These are phyloP conservation scores for Acrossocheilus fasciatus DNA, from an alignment of 2,797 vertebrate species.

Conservation along the genomic window DNA sequence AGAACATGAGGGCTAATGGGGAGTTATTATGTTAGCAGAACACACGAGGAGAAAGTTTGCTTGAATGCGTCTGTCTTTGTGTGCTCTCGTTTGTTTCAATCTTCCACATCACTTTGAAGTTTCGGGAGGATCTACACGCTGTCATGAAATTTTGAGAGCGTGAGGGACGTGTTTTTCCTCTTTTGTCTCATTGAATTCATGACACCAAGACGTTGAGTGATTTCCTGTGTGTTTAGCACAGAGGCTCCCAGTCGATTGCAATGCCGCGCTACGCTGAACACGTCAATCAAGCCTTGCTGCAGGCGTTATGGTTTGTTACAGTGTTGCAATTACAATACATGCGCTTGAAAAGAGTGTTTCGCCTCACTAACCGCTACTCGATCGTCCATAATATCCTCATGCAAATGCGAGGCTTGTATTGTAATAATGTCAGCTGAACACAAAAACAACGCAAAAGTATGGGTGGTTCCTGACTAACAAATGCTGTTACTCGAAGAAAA, in stretches of 20 bases:
- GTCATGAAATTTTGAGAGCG: constrained; percentile 17
- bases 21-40: constrained; percentile 5
- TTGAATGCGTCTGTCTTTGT: constrained; percentile 1
- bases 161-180: constrained; percentile 28
- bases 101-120: constrained; percentile 11
- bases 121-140: neutral
- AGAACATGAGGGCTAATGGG: neutral
- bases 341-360: constrained; percentile 52
- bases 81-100: constrained; percentile 24
- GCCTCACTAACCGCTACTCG: constrained; percentile 39
- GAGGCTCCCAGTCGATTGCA: constrained; percentile 57
- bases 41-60: neutral
- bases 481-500: constrained; percentile 18
- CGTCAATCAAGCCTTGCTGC: constrained; percentile 60
- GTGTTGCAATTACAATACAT: constrained; percentile 62
- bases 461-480: constrained; percentile 22
- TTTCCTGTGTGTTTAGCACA: constrained; percentile 61
- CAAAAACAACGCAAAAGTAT: neutral
- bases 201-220: constrained; percentile 50
- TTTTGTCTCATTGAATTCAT: constrained; percentile 46
- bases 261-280: constrained; percentile 51
- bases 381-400: constrained; percentile 46
- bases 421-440: constrained; percentile 33
- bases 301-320: constrained; percentile 57
- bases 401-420: constrained; percentile 18